A percentile compares a stretch with the other conserved stretches of the same genome.
Evolutionary conservation across 2,113 vertebrate genomes (phyloP).

Genomic region (Bos javanicus): DNA sequence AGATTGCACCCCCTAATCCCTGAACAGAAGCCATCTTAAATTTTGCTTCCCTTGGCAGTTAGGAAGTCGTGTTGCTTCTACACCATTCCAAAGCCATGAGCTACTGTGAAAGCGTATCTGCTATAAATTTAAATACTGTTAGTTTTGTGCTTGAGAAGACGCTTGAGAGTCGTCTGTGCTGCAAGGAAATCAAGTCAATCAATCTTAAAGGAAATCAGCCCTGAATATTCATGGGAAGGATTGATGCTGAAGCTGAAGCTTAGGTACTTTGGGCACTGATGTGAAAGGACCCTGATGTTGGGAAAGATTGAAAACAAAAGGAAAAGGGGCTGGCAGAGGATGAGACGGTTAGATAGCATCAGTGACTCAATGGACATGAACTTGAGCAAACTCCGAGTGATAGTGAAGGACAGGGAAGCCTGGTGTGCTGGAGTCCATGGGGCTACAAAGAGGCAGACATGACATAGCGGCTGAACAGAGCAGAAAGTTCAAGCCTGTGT

Average conservation of each 20-base stretch:
- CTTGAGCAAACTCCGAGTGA: not conserved
- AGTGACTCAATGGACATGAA: not conserved
- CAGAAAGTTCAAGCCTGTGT: not conserved
- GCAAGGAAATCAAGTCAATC: not conserved
- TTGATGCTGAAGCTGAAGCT: not conserved
- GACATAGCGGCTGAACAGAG: not conserved
- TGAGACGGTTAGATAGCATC: not conserved
- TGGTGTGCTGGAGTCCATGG: not conserved
- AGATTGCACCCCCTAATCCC: not conserved
- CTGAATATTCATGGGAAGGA: not conserved
- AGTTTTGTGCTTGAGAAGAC: not conserved
- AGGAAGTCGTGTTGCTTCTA: not conserved
- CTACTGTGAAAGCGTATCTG: not conserved
- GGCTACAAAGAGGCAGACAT: not conserved
- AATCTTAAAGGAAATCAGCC: not conserved
- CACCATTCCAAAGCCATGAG: not conserved
- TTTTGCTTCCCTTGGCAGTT: not conserved
- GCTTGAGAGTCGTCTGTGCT: not conserved
- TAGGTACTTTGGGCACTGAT: not conserved
- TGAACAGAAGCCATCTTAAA: not conserved
- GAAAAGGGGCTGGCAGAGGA: not conserved
- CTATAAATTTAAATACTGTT: not conserved
- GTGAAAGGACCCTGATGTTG: not conserved
- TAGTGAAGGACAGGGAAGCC: not conserved
- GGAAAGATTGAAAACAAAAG: not conserved